Evolutionary conservation across 2,888 invertebrate species (phyloP), one percentile per base, ranked within the genome.

Genomic region (Prosapia bicincta): DNA sequence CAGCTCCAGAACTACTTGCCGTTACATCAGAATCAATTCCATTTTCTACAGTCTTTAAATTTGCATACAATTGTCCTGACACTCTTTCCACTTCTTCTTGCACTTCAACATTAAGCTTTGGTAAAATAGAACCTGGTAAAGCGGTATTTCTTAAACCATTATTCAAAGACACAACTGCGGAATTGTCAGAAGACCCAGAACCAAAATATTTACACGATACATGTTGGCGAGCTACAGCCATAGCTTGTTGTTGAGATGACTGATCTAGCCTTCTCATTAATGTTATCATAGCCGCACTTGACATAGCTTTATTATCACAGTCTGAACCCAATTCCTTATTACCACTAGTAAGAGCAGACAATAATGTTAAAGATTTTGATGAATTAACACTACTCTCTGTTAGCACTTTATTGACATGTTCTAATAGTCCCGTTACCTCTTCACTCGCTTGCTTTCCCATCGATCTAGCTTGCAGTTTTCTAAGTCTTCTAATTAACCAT

Each of bases 1-100:
- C 97, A 32, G 95, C 96, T 72, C 96, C 97, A 20, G 97, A 97
- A 83, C 96, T 97, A 78, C 96, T 96, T 20, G 92, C 95, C 0
- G 98, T 98, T 38, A 95, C 96, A 86, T 98, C 97, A 0, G 96
- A 96, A 85, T 98, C 97, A 79, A 95, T 87, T 81, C 91, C 91
- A 77, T 88, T 87, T 83, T 94, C 92, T 75, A 95, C 89, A 79
- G 93, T 87, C 26, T 90, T 88, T 80, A 96, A 85, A 84, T 94
- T 93, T 0, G 91, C 89, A 70, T 90, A 88, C 78, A 97, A 84
- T 23, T 92, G 89, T 23, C 94, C 93, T 0, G 93, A 88, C 0
- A 93, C 90, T 78, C 89, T 90, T 79, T 91, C 91, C 79, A 95
- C 84, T 81, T 92, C 91, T 65, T 86, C 79, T 71, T 83, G 82